These are phyloP conservation scores for Acrossocheilus fasciatus DNA, from an alignment of 2,797 vertebrate species.

Conservation along the genomic window DNA sequence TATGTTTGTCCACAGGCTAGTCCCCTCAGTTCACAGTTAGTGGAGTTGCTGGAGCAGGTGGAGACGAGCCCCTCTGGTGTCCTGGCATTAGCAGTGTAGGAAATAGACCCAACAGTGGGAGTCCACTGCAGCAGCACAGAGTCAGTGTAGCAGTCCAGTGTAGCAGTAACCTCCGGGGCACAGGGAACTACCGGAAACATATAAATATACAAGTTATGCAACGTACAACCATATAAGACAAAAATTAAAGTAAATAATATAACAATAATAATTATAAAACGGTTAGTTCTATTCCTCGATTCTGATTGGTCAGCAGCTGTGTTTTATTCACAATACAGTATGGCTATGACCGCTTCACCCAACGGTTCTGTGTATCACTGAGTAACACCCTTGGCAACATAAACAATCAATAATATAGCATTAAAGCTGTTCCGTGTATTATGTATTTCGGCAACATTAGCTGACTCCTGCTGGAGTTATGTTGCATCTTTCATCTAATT, in stretches of 20 bases:
- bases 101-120: slow-evolving; percentile 59
- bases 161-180: slow-evolving; percentile 64
- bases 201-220: background rate
- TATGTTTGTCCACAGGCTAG: slow-evolving; percentile 75
- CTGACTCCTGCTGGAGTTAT: too few species aligned
- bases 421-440: too few species aligned
- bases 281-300: too few species aligned
- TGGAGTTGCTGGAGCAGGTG: slow-evolving; percentile 70
- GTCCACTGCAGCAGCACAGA: slow-evolving; percentile 71
- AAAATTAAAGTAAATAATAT: background rate
- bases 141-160: slow-evolving; percentile 74
- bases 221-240: background rate
- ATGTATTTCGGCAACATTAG: too few species aligned
- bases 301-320: too few species aligned
- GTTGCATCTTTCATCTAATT: too few species aligned
- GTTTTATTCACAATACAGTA: too few species aligned
- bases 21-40: slow-evolving; percentile 72
- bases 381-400: too few species aligned
- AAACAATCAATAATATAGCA: too few species aligned
- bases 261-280: too few species aligned
- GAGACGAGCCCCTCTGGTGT: slow-evolving; percentile 50
- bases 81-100: slow-evolving; percentile 69
- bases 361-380: too few species aligned
- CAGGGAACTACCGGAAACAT: slow-evolving; percentile 75
- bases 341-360: too few species aligned